Percentiles rank a stretch among this genome's conserved stretches.
Conservation (phyloP, 2,797 vertebrate genomes). For the Carcharodon carcharias region DNA sequence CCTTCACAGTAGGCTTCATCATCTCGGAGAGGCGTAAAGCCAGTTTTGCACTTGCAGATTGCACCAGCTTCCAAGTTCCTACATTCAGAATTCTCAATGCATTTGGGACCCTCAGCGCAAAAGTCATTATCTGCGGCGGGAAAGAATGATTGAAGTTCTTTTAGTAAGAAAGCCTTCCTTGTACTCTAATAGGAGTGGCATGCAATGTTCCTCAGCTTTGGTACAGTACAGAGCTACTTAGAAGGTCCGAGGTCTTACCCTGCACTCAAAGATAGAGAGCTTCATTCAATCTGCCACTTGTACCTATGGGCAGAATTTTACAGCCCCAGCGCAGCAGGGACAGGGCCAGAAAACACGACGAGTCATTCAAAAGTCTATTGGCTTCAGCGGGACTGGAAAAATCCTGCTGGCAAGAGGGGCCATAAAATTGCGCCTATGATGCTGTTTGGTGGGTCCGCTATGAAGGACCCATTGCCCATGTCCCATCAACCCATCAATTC, state of each 20-base stretch:
- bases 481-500: too few relatives aligned
- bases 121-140: conserved; percentile 79
- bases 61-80: conserved; percentile 82
- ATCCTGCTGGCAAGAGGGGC: too few relatives aligned
- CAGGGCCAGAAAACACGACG: too few relatives aligned
- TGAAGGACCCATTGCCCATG: too few relatives aligned
- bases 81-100: conserved; percentile 85
- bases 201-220: background rate
- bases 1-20: conserved; percentile 97
- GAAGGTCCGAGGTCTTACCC: background rate
- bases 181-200: background rate
- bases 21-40: conserved; percentile 82
- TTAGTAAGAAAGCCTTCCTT: background rate
- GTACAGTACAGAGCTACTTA: background rate
- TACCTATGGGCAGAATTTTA: too few relatives aligned
- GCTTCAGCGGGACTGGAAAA: too few relatives aligned
- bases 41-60: conserved; percentile 82
- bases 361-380: too few relatives aligned
- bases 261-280: background rate
- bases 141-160: background rate
- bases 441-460: background rate
- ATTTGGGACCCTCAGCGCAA: conserved; percentile 78
- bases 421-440: background rate
- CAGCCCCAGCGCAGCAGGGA: too few relatives aligned
- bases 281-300: background rate